Evolutionary conservation across 2,888 invertebrate genomes (phyloP).

Genomic region (Andrena minutula): DNA sequence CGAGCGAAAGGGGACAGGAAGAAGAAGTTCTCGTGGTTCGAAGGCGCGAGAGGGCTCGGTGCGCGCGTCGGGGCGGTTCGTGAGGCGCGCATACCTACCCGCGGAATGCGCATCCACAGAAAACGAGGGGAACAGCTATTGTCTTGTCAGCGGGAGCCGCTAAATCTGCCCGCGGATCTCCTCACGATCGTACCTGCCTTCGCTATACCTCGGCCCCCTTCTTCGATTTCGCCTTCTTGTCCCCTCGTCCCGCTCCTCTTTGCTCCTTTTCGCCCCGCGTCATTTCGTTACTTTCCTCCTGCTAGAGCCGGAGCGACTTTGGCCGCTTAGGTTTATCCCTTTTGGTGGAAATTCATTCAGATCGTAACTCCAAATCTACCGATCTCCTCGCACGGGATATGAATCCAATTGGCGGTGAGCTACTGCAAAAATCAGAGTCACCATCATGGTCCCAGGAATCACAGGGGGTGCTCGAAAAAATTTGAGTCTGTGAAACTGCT

Average conservation of each 20-base stretch:
- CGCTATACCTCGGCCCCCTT: constrained; percentile 34
- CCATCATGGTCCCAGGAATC: too few species aligned
- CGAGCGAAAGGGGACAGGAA: constrained; percentile 36
- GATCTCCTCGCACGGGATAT: background rate
- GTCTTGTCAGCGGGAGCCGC: constrained; percentile 83
- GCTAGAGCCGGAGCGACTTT: constrained; percentile 4
- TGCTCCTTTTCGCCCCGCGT: constrained; percentile 61
- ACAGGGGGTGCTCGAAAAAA: too few species aligned
- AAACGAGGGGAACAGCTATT: constrained; percentile 82
- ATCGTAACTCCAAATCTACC: background rate
- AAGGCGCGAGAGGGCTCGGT: constrained; percentile 62
- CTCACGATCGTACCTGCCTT: constrained; percentile 78
- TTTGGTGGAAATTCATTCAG: background rate
- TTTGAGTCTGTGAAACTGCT: too few species aligned
- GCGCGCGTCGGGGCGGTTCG: constrained; percentile 61
- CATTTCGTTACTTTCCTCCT: constrained; percentile 64
- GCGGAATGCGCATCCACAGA: constrained; percentile 80
- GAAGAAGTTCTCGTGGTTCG: constrained; percentile 47
- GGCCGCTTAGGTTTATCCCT: constrained; percentile 4
- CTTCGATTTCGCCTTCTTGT: constrained; percentile 63
- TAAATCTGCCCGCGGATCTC: constrained; percentile 83
- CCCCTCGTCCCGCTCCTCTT: constrained; percentile 34
- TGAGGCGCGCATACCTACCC: constrained; percentile 76
- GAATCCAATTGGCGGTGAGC: too few species aligned
- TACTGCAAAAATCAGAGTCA: too few species aligned